Evolutionary conservation across 2,113 vertebrate genomes (phyloP).

Genomic region (Pycnonotus jocosus): DNA sequence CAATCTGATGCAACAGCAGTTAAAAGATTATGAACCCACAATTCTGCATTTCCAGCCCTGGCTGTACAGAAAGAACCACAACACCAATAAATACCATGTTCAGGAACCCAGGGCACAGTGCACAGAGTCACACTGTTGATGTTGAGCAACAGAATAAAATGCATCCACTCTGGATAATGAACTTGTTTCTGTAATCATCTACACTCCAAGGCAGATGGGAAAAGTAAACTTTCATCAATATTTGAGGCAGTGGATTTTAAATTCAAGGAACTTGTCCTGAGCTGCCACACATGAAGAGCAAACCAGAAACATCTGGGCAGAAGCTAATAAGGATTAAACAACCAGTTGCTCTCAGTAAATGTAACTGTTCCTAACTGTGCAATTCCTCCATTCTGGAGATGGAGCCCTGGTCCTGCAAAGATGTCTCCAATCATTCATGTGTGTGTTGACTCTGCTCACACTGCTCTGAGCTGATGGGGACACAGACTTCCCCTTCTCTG

Average conservation of each 20-base stretch:
- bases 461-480: neutral
- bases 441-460: neutral
- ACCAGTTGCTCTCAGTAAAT: neutral
- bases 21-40: neutral
- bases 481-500: neutral
- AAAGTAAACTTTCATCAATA: neutral
- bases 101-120: neutral
- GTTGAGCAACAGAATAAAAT: neutral
- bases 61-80: neutral
- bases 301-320: neutral
- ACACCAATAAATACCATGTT: accelerated
- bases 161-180: neutral
- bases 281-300: neutral
- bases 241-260: neutral
- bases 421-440: neutral
- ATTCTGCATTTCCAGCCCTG: neutral
- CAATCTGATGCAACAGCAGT: neutral
- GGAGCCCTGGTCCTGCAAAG: neutral
- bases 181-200: neutral
- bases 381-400: neutral
- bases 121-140: neutral
- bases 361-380: neutral
- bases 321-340: neutral
- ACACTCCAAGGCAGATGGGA: neutral
- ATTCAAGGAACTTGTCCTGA: neutral